Evolutionary conservation across 2,113 vertebrate genomes (phyloP).

Genomic region (Centropus unirufus): DNA sequence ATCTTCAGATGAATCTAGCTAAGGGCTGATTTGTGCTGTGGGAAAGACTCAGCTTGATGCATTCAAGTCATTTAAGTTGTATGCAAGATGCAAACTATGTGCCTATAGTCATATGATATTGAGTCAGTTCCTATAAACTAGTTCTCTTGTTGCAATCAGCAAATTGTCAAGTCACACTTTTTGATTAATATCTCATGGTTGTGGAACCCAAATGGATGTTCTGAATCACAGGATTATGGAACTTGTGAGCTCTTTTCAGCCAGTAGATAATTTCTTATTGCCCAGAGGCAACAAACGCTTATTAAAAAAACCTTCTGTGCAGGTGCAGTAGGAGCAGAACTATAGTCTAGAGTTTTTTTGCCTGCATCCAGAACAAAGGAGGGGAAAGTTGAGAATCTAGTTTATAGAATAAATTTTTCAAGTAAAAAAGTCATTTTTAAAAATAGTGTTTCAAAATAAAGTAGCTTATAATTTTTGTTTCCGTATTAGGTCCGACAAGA

Average conservation of each 20-base stretch:
- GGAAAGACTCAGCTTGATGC: neutral
- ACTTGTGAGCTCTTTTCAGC: neutral
- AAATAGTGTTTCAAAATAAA: constrained; percentile 11
- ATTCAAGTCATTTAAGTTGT: neutral
- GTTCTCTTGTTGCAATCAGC: neutral
- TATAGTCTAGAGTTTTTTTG: neutral
- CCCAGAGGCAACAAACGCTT: neutral
- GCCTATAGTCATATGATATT: neutral
- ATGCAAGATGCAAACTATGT: neutral
- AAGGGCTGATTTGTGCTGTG: neutral
- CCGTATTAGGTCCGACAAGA: constrained; percentile 25
- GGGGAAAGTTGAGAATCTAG: neutral
- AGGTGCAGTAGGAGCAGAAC: neutral
- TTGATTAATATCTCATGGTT: neutral
- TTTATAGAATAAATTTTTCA: neutral
- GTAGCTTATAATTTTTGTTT: neutral
- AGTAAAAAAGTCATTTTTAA: constrained; percentile 18
- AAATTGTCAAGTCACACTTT: neutral
- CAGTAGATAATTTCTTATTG: neutral
- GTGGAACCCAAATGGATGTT: neutral
- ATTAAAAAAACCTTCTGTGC: neutral
- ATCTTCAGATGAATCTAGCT: neutral
- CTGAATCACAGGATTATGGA: neutral
- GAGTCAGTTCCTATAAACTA: neutral
- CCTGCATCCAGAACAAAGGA: neutral